These are phyloP conservation scores for Drosophila kikkawai DNA, from an alignment of 1,140 invertebrate genomes.

Conservation along the genomic window DNA sequence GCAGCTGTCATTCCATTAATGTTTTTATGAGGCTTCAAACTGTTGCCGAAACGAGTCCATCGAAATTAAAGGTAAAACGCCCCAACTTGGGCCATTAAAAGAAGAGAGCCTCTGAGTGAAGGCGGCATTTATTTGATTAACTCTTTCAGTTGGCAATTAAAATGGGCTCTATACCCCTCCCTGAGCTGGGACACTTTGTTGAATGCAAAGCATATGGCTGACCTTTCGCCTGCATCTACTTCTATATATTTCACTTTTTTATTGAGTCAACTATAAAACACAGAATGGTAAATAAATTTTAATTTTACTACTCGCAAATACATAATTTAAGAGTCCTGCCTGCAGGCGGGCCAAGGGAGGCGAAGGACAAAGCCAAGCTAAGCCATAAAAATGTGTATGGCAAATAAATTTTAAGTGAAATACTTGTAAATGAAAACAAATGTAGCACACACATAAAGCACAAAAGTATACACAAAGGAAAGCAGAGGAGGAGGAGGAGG, in stretches of 20 bases:
- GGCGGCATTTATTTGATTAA: conserved; percentile 68
- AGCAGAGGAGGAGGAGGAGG: background rate
- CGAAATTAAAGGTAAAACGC: conserved; percentile 67
- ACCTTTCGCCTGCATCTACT: conserved; percentile 8
- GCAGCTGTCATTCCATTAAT: conserved; percentile 64
- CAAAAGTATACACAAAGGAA: background rate
- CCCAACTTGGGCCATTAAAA: conserved; percentile 62
- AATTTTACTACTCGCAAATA: conserved; percentile 68
- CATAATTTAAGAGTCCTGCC: conserved; percentile 62
- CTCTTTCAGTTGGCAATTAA: conserved; percentile 75
- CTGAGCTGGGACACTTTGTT: conserved; percentile 1
- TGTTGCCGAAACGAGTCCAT: conserved; percentile 62
- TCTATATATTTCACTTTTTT: conserved; percentile 37
- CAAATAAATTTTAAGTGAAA: conserved; percentile 82
- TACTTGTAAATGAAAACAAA: conserved; percentile 83
- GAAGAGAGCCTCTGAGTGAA: conserved; percentile 27
- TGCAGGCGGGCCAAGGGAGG: conserved; percentile 5
- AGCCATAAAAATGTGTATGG: conserved; percentile 78
- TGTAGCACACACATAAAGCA: conserved; percentile 60
- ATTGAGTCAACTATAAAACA: conserved; percentile 62
- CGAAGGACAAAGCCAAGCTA: conserved; percentile 60
- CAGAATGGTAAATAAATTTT: conserved; percentile 70
- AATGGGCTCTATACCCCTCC: background rate
- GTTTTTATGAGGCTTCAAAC: conserved; percentile 71
- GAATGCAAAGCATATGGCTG: conserved; percentile 42